Evolutionary conservation across 2,797 vertebrate species (phyloP).

Genomic region (Epinephelus coioides): DNA sequence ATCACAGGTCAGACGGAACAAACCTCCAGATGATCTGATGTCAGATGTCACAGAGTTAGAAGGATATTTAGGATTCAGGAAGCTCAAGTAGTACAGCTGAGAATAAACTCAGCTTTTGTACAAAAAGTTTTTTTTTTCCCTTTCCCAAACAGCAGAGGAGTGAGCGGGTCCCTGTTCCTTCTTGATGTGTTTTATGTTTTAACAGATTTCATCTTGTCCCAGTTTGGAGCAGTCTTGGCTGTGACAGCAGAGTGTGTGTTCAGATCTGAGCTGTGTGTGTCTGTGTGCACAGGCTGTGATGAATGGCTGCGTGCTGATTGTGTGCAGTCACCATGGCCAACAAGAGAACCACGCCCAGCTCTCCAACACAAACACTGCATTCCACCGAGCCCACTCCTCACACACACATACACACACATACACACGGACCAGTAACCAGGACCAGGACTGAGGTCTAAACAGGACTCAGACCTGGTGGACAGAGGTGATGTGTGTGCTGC

Average conservation of each 20-base stretch:
- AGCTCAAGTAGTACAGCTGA: conserved; percentile 8
- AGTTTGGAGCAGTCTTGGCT: conserved; percentile 38
- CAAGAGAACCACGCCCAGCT: conserved; percentile 57
- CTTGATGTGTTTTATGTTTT: conserved; percentile 41
- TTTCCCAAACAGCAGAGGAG: conserved; percentile 15
- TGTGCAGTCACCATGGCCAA: conserved; percentile 48
- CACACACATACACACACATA: neutral
- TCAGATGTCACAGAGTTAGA: neutral
- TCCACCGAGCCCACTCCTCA: conserved; percentile 38
- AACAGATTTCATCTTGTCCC: conserved; percentile 48
- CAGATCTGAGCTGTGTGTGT: conserved; percentile 21
- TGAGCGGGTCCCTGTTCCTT: conserved; percentile 21
- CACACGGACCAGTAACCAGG: conserved; percentile 4
- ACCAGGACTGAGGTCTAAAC: conserved; percentile 12
- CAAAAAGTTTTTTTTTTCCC: conserved; percentile 1
- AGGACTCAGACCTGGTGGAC: neutral
- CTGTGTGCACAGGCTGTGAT: conserved; percentile 23
- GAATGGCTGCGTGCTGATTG: conserved; percentile 56
- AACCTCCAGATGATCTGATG: conserved; percentile 19
- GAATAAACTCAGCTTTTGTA: conserved; percentile 18
- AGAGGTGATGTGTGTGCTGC: neutral
- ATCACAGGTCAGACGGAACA: neutral
- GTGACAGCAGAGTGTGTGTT: conserved; percentile 29
- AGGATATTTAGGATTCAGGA: conserved; percentile 11
- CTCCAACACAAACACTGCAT: conserved; percentile 69